Evolutionary conservation across 2,113 vertebrate genomes (phyloP), one percentile per base, ranked within the genome.

Genomic region (Turdus rufiventris): DNA sequence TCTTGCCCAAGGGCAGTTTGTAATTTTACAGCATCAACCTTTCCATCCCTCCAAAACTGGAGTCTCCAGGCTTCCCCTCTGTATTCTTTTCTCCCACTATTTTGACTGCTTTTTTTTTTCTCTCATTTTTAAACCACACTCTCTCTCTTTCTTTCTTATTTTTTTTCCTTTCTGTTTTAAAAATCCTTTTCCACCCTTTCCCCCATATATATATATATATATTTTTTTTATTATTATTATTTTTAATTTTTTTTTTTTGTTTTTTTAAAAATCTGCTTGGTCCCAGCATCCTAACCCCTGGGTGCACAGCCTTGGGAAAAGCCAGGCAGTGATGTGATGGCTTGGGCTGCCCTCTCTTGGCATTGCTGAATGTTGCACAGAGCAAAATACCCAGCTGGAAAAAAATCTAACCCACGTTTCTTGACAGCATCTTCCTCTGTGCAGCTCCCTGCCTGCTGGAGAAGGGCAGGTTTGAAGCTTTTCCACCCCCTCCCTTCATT

Each of bases 321-420:
- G 15, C 34, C 62, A 23, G 62, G 9, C 8, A 6, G 4, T 6
- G 76, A 88, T 63, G 53, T 15, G 58, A 14, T 5, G 93, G 91
- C 71, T 95, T 95, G 63, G 45, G 71, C 89, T 94, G 85, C 97
- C 95, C 96, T 97, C 97, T 97, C 86, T 97, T 94, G 95, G 96
- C 77, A 8, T 19, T 9, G 14, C 28, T 33, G 29, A 18, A 31
- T 8, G 48, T 34, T 82, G 82, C 95, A 88, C 16, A 1, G 29
- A 70, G 29, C 26, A 40, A 53, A 71, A 45, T 10, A 31, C 12
- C 8, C 50, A 45, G 12, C 18, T 2, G 2, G 29, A 42, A 51
- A 45, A 45, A 51, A 47, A 54, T 3, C 33, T 15, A 43, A 13
- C 20, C 19, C 18, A 8, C 18, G 0, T 45, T 76, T 65, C 31